A percentile compares a stretch with the other conserved stretches of the same genome.
phyloP scores from a whole-genome alignment of 2,797 vertebrate genomes.

The Bradypodion ventrale region DNA sequence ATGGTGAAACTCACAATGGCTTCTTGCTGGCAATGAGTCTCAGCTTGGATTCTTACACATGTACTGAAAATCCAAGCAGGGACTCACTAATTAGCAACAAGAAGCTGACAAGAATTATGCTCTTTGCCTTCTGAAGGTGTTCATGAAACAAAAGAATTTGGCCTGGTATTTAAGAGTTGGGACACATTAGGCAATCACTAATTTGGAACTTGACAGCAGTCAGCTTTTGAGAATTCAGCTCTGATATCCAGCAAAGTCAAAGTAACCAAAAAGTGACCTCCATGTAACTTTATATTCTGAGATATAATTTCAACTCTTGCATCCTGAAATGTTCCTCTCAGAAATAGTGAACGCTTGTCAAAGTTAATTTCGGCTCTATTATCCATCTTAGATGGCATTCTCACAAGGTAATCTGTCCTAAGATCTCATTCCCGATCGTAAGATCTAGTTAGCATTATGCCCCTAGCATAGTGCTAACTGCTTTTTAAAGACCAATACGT shows the following conservation, averaged over 20 bases:
- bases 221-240: not conserved
- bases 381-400: not conserved
- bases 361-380: not conserved
- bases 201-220: not conserved
- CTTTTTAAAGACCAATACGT: not conserved
- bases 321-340: not conserved
- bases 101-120: no score
- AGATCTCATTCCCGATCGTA: not conserved
- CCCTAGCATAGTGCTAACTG: not conserved
- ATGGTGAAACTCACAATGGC: no score
- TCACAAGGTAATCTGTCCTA: not conserved
- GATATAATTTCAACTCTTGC: not conserved
- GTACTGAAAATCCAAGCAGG: no score
- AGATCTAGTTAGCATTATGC: not conserved
- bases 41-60: no score
- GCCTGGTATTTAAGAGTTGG: not conserved
- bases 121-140: no score
- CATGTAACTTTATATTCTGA: not conserved
- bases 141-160: no score
- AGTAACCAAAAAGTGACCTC: not conserved
- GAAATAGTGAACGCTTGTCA: no score
- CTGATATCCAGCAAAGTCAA: not conserved
- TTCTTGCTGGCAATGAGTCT: no score
- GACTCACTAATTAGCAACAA: no score
- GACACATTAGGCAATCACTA: not conserved